Conservation (phyloP, 2,888 invertebrate genomes). For the Cactoblastis cactorum region DNA sequence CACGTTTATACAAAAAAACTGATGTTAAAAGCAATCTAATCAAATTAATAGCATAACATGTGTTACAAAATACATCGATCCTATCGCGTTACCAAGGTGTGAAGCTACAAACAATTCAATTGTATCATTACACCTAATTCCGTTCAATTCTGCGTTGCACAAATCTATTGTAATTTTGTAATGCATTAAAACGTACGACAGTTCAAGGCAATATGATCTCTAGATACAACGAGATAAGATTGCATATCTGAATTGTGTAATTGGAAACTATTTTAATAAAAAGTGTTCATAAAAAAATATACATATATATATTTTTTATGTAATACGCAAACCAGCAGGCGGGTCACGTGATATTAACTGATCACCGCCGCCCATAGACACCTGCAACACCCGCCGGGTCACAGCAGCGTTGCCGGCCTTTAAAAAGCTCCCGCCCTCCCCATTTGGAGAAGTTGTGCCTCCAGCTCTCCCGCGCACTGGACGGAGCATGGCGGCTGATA, state of each 20-base stretch:
- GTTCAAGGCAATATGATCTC: conserved; percentile 9
- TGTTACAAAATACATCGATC: conserved; percentile 2
- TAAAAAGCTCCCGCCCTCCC: too few relatives aligned
- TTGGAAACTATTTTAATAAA: conserved; percentile 2
- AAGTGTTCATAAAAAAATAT: background rate
- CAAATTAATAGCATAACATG: conserved; percentile 8
- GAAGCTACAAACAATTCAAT: conserved; percentile 34
- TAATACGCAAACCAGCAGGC: too few relatives aligned
- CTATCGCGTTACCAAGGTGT: conserved; percentile 35
- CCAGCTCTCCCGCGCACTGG: too few relatives aligned
- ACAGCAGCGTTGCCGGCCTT: too few relatives aligned
- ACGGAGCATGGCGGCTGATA: too few relatives aligned
- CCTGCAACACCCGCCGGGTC: too few relatives aligned
- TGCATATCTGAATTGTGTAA: conserved; percentile 6
- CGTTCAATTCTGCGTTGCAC: conserved; percentile 37
- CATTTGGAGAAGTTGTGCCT: too few relatives aligned
- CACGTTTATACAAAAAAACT: background rate
- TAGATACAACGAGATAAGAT: conserved; percentile 5
- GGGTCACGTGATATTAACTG: too few relatives aligned
- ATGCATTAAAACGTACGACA: conserved; percentile 20
- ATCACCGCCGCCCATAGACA: too few relatives aligned
- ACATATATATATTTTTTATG: background rate
- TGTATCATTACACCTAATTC: conserved; percentile 31
- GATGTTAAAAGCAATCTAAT: conserved; percentile 10
- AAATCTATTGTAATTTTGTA: conserved; percentile 40